These are phyloP conservation scores for Diploscapter pachys DNA, from an alignment of 1,140 invertebrate species.

Conservation along the genomic window DNA sequence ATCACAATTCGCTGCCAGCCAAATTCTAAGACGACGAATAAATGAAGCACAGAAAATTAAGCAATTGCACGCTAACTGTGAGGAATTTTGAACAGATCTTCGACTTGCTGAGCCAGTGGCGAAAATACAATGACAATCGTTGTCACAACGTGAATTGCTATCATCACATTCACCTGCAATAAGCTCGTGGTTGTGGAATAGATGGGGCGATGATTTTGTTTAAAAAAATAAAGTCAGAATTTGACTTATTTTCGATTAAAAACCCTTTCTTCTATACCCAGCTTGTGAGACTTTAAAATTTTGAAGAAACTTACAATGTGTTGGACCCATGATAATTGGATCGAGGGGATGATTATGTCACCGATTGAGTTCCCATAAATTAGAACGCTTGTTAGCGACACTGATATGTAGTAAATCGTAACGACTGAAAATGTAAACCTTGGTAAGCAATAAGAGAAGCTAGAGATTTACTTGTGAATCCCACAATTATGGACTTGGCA, in stretches of 20 bases:
- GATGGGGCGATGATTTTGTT: too few species aligned
- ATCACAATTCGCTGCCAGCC: conserved; percentile 72
- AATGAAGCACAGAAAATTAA: neutral
- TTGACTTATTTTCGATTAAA: too few species aligned
- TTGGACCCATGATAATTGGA: conserved; percentile 50
- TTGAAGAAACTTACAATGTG: conserved; percentile 55
- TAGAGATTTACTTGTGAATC: conserved; percentile 48
- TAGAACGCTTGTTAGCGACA: conserved; percentile 38
- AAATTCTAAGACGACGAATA: conserved; percentile 68
- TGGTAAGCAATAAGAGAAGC: conserved; percentile 12
- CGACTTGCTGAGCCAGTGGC: conserved; percentile 66
- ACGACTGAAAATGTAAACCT: conserved; percentile 36
- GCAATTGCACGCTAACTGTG: conserved; percentile 62
- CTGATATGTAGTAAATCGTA: conserved; percentile 43
- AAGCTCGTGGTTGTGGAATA: too few species aligned
- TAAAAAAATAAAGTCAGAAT: too few species aligned
- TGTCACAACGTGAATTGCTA: conserved; percentile 60
- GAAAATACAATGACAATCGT: conserved; percentile 62
- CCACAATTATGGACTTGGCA: conserved; percentile 50
- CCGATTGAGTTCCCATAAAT: conserved; percentile 47
- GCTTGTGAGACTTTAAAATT: too few species aligned
- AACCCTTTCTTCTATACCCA: too few species aligned
- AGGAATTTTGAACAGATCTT: conserved; percentile 69
- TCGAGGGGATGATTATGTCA: conserved; percentile 50
- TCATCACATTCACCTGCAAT: conserved; percentile 32